Evolutionary conservation across 2,797 vertebrate species (phyloP).

Genomic region (Aeoliscus strigatus): DNA sequence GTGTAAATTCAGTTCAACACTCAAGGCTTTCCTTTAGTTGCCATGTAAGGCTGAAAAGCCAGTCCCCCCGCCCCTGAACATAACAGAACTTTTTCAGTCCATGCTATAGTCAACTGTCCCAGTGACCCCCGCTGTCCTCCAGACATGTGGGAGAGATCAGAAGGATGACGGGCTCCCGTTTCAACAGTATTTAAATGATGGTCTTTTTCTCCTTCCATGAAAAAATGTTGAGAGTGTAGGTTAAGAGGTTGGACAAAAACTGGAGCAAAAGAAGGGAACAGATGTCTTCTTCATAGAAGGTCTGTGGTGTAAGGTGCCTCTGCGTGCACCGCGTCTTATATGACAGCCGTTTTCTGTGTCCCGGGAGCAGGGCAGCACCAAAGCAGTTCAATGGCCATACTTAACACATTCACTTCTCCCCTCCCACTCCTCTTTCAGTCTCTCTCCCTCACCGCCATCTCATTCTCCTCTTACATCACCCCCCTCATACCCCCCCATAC

Average conservation of each 20-base stretch:
- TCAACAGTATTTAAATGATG: conserved; percentile 24
- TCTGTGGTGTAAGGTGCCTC: conserved; percentile 35
- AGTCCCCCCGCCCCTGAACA: conserved; percentile 60
- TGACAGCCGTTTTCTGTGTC: conserved; percentile 52
- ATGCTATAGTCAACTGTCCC: conserved; percentile 66
- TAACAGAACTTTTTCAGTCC: conserved; percentile 68
- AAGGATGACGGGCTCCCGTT: conserved; percentile 37
- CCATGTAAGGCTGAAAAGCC: conserved; percentile 71
- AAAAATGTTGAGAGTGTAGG: conserved; percentile 25
- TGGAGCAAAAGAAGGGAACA: conserved; percentile 14
- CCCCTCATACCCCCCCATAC: conserved; percentile 31
- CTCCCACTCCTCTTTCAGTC: conserved; percentile 52
- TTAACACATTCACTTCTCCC: conserved; percentile 50
- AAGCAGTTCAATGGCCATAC: conserved; percentile 57
- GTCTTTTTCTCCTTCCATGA: conserved; percentile 47
- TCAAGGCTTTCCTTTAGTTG: conserved; percentile 69
- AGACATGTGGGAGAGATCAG: conserved; percentile 60
- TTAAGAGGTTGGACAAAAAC: conserved; percentile 18
- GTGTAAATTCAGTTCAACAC: conserved; percentile 73
- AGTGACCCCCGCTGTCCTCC: conserved; percentile 74
- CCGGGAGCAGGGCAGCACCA: conserved; percentile 56
- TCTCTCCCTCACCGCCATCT: conserved; percentile 35
- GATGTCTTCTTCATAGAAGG: conserved; percentile 35
- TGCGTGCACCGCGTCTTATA: conserved; percentile 45
- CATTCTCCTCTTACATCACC: conserved; percentile 42